These are phyloP conservation scores for Ictidomys tridecemlineatus DNA, from an alignment of 2,113 vertebrate genomes.

Conservation along the genomic window DNA sequence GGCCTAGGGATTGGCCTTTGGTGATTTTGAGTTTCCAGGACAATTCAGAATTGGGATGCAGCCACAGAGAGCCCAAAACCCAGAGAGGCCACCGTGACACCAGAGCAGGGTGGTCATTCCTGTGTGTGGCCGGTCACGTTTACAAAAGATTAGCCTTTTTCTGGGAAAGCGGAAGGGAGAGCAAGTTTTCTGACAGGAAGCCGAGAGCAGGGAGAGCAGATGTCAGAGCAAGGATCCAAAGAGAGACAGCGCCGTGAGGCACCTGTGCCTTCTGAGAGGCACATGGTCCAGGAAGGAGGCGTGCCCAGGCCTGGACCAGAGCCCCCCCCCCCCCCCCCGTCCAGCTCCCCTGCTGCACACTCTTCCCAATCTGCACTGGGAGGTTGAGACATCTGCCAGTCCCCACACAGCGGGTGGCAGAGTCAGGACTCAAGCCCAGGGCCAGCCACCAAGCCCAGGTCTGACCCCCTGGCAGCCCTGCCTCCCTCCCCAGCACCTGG, in stretches of 20 bases:
- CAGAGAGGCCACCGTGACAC: accelerated
- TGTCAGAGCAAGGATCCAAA: neutral
- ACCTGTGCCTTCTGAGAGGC: accelerated
- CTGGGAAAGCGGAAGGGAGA: neutral
- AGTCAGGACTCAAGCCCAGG: neutral
- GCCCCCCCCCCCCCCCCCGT: no score
- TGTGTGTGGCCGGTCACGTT: accelerated
- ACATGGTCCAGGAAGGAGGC: neutral
- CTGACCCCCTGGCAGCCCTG: accelerated
- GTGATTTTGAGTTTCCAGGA: neutral
- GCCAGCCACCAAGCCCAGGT: neutral
- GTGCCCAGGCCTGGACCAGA: accelerated
- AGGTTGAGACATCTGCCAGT: neutral
- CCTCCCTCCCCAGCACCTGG: neutral
- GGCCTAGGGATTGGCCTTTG: neutral
- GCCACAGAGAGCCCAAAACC: neutral
- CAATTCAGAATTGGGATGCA: neutral
- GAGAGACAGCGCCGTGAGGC: accelerated
- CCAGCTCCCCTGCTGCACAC: accelerated
- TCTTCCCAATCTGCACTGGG: neutral
- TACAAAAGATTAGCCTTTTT: neutral
- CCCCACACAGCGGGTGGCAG: neutral
- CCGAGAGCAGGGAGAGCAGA: neutral
- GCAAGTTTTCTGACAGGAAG: neutral
- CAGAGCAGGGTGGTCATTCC: accelerated